These are phyloP conservation scores for Nebria brevicollis DNA, from an alignment of 2,888 invertebrate species.

Conservation along the genomic window DNA sequence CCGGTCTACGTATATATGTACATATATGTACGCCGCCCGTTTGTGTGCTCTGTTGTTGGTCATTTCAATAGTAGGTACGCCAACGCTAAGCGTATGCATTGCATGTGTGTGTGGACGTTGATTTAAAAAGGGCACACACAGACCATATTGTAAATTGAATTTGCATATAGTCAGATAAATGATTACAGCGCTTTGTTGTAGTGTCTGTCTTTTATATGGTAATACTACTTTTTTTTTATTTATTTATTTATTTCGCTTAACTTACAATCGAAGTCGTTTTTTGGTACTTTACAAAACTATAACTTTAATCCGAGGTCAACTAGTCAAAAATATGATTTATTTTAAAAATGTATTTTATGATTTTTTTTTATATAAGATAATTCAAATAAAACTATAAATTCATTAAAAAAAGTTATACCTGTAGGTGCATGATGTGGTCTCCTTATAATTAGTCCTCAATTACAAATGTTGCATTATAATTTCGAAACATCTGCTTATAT, in stretches of 20 bases:
- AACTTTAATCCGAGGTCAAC: background rate
- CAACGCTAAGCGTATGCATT: background rate
- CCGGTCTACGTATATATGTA: no score
- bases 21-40: no score
- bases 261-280: background rate
- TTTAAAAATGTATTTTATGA: no score
- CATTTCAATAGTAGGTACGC: background rate
- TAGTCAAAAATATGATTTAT: no score
- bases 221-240: background rate
- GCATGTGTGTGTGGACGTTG: background rate
- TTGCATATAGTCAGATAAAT: background rate
- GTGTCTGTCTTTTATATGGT: background rate
- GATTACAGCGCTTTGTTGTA: background rate
- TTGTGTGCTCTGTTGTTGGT: background rate
- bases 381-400: no score
- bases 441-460: background rate
- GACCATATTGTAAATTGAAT: background rate
- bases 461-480: background rate
- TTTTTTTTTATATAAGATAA: no score
- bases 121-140: slow-evolving; percentile 1
- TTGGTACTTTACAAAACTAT: background rate
- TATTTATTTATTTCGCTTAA: background rate
- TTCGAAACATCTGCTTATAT: background rate
- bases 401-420: background rate
- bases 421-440: background rate